These are phyloP conservation scores for Helarctos malayanus DNA, from an alignment of 2,797 vertebrate genomes.

Conservation along the genomic window DNA sequence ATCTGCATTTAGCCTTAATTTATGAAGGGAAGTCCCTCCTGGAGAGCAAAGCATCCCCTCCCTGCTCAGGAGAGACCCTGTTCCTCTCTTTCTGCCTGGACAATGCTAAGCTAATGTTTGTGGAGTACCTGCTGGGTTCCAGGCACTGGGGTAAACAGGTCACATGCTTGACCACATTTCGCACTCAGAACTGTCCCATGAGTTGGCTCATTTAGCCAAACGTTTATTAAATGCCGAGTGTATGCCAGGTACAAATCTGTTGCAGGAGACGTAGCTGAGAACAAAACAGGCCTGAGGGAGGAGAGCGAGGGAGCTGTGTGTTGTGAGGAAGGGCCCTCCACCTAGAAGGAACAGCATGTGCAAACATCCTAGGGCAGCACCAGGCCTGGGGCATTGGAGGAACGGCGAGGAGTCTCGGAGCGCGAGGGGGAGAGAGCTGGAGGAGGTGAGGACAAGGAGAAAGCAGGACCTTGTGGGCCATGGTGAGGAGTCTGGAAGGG, in stretches of 20 bases:
- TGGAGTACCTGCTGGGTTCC: background rate
- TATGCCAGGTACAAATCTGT: background rate
- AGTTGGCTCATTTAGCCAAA: background rate
- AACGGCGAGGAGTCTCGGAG: accelerated
- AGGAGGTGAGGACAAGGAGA: background rate
- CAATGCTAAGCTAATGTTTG: background rate
- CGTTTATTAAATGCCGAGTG: background rate
- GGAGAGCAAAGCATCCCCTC: accelerated
- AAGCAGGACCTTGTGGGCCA: background rate
- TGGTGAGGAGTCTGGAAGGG: background rate
- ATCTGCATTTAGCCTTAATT: background rate
- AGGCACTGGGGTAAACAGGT: background rate
- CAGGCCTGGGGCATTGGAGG: accelerated
- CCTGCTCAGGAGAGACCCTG: background rate
- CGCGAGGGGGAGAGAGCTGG: background rate
- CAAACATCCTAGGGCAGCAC: constrained; percentile 35
- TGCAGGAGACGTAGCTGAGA: no score
- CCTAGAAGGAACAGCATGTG: background rate
- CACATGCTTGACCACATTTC: background rate
- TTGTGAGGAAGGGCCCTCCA: background rate
- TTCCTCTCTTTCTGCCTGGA: background rate
- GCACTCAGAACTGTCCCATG: background rate
- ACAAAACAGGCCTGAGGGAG: background rate
- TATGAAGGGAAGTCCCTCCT: background rate
- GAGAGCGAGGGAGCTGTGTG: background rate